phyloP scores from a whole-genome alignment of 2,797 vertebrate genomes.

The Sebastolobus altivelis region DNA sequence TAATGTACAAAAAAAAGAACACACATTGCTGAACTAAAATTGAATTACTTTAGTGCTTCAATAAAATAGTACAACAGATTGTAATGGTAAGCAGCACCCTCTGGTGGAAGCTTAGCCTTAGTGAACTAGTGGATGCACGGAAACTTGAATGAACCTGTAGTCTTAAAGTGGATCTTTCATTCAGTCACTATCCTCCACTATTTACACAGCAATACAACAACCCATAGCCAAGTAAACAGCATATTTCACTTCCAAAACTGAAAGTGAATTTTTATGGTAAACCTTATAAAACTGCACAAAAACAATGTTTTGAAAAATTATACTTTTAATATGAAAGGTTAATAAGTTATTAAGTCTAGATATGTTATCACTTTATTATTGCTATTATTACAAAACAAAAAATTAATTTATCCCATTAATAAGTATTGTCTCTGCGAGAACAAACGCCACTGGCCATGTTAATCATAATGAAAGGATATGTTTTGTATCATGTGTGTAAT shows the following conservation, averaged over 20 bases:
- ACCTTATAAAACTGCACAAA: background rate
- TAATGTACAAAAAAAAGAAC: background rate
- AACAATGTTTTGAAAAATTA: background rate
- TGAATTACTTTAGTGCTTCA: background rate
- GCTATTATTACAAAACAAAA: background rate
- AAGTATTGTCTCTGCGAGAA: background rate
- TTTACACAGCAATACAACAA: background rate
- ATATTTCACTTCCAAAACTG: background rate
- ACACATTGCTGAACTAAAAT: background rate
- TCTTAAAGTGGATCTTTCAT: background rate
- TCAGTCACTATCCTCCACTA: background rate
- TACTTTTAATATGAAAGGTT: background rate
- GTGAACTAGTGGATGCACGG: background rate
- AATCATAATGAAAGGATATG: background rate
- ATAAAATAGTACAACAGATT: background rate
- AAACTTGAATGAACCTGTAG: background rate
- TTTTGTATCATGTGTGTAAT: background rate
- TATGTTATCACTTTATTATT: background rate
- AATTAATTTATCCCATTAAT: background rate
- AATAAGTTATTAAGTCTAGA: background rate
- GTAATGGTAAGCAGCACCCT: conserved; percentile 43
- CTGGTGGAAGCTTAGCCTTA: conserved; percentile 44
- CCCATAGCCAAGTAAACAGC: background rate
- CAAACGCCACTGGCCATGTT: background rate
- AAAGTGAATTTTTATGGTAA: background rate